phyloP scores from a whole-genome alignment of 2,113 vertebrate species.

The Myiagra hebetior region DNA sequence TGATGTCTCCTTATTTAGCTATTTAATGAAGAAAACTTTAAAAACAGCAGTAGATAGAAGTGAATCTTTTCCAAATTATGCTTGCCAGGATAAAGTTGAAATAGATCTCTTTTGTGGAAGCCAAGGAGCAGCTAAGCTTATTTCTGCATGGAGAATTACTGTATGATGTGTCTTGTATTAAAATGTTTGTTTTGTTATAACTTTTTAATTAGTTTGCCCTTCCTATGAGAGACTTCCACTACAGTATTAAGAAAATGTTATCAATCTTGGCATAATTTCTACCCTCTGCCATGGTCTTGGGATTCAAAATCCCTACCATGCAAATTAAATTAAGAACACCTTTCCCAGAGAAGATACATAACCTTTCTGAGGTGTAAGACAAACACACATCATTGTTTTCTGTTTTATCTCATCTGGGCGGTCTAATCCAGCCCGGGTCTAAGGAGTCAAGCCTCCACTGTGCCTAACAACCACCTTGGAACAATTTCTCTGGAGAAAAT shows the following conservation, averaged over 20 bases:
- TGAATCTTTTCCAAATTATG: background rate
- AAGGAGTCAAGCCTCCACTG: background rate
- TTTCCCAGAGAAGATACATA: background rate
- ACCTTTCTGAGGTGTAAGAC: background rate
- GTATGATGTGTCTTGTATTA: background rate
- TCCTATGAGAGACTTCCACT: background rate
- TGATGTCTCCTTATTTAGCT: background rate
- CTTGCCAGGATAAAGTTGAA: background rate
- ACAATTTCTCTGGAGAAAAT: slow-evolving; percentile 16
- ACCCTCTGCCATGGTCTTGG: background rate
- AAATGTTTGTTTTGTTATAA: slow-evolving; percentile 21
- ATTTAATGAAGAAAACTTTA: background rate
- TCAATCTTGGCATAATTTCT: background rate
- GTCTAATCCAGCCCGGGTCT: background rate
- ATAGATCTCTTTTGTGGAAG: background rate
- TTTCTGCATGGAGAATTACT: background rate
- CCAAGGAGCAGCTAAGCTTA: background rate
- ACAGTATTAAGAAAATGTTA: slow-evolving; percentile 8
- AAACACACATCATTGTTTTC: background rate
- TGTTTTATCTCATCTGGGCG: background rate
- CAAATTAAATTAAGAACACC: background rate
- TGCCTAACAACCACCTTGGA: background rate
- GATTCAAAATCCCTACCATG: slow-evolving; percentile 4
- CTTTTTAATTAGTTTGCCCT: slow-evolving; percentile 28
- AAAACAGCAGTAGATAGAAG: background rate